Base-by-base conservation (phyloP, 2,888 invertebrate species). In the Unio delphinus region DNA sequence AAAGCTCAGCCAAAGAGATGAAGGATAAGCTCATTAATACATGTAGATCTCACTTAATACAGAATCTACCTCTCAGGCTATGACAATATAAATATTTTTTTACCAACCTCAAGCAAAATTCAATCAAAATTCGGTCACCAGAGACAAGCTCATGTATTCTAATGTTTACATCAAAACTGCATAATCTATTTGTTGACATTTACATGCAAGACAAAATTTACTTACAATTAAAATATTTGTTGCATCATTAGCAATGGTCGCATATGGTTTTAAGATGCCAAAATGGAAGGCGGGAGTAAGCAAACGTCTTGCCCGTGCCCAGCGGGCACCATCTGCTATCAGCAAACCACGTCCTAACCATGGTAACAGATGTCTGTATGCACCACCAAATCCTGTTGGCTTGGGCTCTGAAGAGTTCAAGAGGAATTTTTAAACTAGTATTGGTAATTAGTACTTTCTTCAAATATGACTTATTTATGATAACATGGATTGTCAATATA, bases 321-420 rank as follows among this genome's bases (percentile, higher is more conserved):
- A 79, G 18, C 64, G 61, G 30, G 66, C n/a, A 3, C 78, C 77
- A 45, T 73, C 72, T 20, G 68, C 55, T 15, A 79, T 57, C 23
- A 79, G 62, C 54, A 79, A 64, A 1, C 79, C 79, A 54, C 73
- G 74, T 4, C 78, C 78, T n/a, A 77, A 64, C 74, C 77, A 77
- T 4, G 75, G 73, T 30, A 71, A 26, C 61, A 34, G 8, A 7
- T 34, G 34, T 34, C 34, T 34, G 7, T 34, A 34, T 34, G 7
- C 34, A 34, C 34, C 34, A 1, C 34, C 34, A 34, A 7, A 34
- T 34, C 7, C 8, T 7, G 34, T 34, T 34, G 34, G 64, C 55
- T 70, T 70, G 11, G 67, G 64, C 28, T 67, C 70, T 70, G 61
- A 3, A 30, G 60, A 55, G 34, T 34, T 34, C 7, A 34, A 5